phyloP scores from a whole-genome alignment of 2,113 vertebrate species.

The Oryctolagus cuniculus region mOryCun1.1 NC_091434.1:68792501-68793000 shows the following conservation, averaged over 20 bases:
- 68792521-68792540: neutral
- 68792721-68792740: neutral
- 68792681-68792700: neutral
- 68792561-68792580: neutral
- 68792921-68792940: constrained; percentile 75
- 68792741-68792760: neutral
- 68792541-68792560: neutral
- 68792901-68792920: neutral
- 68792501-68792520: constrained; percentile 43
- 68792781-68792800: constrained; percentile 75
- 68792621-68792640: neutral
- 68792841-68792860: neutral
- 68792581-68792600: constrained; percentile 55
- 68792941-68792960: constrained; percentile 82
- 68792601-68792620: neutral
- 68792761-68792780: constrained; percentile 60
- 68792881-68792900: neutral
- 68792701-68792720: neutral
- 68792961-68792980: constrained; percentile 84
- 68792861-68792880: constrained; percentile 40
- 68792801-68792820: constrained; percentile 39
- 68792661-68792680: neutral
- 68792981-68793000: constrained; percentile 88
- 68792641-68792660: neutral
- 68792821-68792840: constrained; percentile 37